Evolutionary conservation across 2,797 vertebrate genomes (phyloP).

Genomic region (Gephyroberyx darwinii): DNA sequence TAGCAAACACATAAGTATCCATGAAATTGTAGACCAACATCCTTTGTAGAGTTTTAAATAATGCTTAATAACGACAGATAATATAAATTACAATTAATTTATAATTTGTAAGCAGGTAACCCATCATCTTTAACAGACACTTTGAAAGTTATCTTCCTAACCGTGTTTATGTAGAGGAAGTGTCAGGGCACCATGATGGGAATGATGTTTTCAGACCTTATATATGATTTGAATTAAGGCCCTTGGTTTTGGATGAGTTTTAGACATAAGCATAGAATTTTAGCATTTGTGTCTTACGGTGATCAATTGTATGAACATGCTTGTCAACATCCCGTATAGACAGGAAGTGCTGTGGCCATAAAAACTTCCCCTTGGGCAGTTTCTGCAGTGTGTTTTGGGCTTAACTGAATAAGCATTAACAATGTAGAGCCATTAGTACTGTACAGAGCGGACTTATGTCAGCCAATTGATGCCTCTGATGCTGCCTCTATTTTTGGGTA

Average conservation of each 20-base stretch:
- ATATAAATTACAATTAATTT: too few species aligned
- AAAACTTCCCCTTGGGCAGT: slow-evolving; percentile 41
- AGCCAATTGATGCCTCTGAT: slow-evolving; percentile 68
- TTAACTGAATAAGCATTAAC: slow-evolving; percentile 72
- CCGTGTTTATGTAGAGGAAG: not conserved
- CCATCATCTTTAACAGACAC: too few species aligned
- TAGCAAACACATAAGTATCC: too few species aligned
- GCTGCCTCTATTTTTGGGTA: slow-evolving; percentile 61
- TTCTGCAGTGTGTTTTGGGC: slow-evolving; percentile 66
- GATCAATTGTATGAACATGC: not conserved
- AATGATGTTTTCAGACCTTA: not conserved
- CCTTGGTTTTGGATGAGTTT: too few species aligned
- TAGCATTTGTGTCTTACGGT: not conserved
- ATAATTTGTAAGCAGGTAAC: too few species aligned
- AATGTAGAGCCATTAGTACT: slow-evolving; percentile 67
- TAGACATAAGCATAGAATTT: too few species aligned
- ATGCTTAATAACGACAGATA: too few species aligned
- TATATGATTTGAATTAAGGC: too few species aligned
- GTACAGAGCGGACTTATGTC: slow-evolving; percentile 63
- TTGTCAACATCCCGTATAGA: not conserved
- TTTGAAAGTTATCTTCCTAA: too few species aligned
- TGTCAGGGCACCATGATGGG: not conserved
- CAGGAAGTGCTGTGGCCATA: not conserved
- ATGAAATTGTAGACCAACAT: too few species aligned
- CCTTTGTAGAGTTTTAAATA: too few species aligned